A percentile compares a stretch with the other conserved stretches of the same genome.
Conservation (phyloP, 2,888 invertebrate species). For the Drosophila buzzatii region DNA sequence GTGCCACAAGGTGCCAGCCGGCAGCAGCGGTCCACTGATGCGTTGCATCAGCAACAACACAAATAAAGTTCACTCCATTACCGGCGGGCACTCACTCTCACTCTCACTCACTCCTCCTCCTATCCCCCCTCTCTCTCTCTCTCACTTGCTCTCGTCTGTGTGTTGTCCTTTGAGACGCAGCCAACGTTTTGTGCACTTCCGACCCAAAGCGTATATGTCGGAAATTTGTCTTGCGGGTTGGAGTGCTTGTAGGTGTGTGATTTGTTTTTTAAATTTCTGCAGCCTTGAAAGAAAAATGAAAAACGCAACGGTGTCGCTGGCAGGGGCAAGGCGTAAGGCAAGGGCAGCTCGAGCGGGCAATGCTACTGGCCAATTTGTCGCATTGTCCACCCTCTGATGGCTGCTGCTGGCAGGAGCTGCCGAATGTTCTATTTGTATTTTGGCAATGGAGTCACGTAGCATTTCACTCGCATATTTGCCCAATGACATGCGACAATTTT, state of each 20-base stretch:
- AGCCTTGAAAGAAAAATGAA: constrained; percentile 31
- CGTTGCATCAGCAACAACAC: constrained; percentile 49
- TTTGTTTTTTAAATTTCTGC: constrained; percentile 78
- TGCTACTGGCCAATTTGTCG: constrained; percentile 73
- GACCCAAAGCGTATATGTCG: constrained; percentile 56
- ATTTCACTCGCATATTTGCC: constrained; percentile 74
- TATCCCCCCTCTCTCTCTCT: not conserved
- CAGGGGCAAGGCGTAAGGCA: not conserved
- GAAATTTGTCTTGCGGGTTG: constrained; percentile 66
- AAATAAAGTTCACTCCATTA: constrained; percentile 84
- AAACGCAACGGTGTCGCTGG: constrained; percentile 30
- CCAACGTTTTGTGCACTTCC: constrained; percentile 63
- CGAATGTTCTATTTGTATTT: constrained; percentile 43
- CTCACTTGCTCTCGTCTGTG: no score
- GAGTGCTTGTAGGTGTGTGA: constrained; percentile 70
- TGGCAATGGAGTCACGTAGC: constrained; percentile 74
- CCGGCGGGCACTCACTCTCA: constrained; percentile 49
- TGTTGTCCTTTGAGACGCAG: constrained; percentile 50
- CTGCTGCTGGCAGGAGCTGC: constrained; percentile 10
- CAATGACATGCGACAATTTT: constrained; percentile 81
- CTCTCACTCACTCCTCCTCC: not conserved
- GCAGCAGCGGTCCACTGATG: constrained; percentile 23
- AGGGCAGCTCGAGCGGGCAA: not conserved
- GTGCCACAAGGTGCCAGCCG: constrained; percentile 54
- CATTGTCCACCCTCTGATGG: constrained; percentile 38